Evolutionary conservation across 2,113 vertebrate species (phyloP).

Genomic region (Oophaga pumilio): DNA sequence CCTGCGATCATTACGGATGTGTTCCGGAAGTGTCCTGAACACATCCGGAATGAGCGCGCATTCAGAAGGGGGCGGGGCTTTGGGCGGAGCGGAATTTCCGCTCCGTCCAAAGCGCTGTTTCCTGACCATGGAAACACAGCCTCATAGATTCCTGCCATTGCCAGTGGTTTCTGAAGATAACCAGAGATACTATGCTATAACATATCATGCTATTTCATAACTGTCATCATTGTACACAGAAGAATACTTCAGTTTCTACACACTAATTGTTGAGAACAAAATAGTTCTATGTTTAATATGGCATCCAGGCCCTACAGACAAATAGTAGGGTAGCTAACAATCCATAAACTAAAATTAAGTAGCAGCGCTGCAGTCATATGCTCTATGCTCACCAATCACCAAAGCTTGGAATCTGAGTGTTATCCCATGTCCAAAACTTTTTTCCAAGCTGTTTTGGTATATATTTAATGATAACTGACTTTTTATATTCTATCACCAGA

Average conservation of each 20-base stretch:
- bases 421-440: not conserved
- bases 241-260: not conserved
- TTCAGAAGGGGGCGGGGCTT: too few relatives aligned
- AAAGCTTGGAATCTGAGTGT: not conserved
- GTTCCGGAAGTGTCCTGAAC: too few relatives aligned
- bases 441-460: too few relatives aligned
- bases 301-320: not conserved
- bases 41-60: too few relatives aligned
- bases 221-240: slow-evolving; percentile 5
- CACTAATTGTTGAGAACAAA: not conserved
- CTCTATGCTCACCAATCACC: not conserved
- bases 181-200: not conserved
- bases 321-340: not conserved
- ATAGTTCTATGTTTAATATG: not conserved
- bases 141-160: not conserved
- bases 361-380: not conserved
- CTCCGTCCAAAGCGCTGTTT: too few relatives aligned
- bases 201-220: not conserved
- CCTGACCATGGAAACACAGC: too few relatives aligned
- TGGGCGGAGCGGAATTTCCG: too few relatives aligned
- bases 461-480: not conserved
- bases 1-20: too few relatives aligned
- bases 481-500: not conserved
- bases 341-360: not conserved
- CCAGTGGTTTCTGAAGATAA: not conserved